Conservation (phyloP, 2,888 invertebrate genomes). For the Plebejus melissa region DNA sequence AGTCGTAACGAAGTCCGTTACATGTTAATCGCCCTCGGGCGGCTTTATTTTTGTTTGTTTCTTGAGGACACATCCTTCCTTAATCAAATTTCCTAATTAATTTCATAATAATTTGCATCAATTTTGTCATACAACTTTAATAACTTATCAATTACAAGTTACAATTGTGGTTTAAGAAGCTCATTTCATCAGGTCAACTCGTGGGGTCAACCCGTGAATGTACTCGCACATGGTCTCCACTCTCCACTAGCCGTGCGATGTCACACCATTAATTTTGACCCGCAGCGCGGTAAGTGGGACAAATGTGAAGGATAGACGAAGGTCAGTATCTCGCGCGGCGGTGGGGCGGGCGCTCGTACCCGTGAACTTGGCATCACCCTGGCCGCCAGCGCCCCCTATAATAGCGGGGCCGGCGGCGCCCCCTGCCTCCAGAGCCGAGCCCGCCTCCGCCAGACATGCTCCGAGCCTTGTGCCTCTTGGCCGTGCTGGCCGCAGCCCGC, state of each 20-base stretch:
- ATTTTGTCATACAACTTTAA: neutral
- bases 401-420: conserved; percentile 75
- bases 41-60: conserved; percentile 38
- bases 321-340: conserved; percentile 53
- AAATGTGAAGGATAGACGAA: conserved; percentile 43
- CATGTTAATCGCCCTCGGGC: conserved; percentile 39
- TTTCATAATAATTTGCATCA: neutral
- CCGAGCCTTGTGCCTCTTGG: conserved; percentile 64
- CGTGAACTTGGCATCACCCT: conserved; percentile 75
- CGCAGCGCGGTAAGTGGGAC: conserved; percentile 12
- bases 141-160: no score
- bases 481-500: conserved; percentile 51
- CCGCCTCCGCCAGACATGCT: conserved; percentile 72
- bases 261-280: conserved; percentile 14
- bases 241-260: neutral
- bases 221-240: neutral
- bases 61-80: neutral
- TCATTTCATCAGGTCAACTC: neutral
- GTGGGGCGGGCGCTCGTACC: conserved; percentile 53
- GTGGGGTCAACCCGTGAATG: neutral
- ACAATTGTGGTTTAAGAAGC: no score
- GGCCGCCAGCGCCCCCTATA: conserved; percentile 76
- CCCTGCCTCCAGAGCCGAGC: conserved; percentile 65
- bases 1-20: conserved; percentile 46
- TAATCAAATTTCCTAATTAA: neutral